Evolutionary conservation across 2,113 vertebrate species (phyloP), one percentile per base, ranked within the genome.

Genomic region (Sapayoa aenigma): DNA sequence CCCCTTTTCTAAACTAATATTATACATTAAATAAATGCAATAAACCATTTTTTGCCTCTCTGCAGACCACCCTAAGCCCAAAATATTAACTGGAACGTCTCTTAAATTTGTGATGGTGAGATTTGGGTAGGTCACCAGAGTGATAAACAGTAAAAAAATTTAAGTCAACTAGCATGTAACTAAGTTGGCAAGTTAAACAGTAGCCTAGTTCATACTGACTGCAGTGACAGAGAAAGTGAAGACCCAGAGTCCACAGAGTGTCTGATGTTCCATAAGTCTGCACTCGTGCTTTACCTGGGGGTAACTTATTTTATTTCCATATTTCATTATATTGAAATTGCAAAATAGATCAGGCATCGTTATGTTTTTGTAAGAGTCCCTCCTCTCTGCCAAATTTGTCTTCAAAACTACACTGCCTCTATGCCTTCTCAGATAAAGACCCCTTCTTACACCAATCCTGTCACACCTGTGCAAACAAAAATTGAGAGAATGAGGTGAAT

Each of bases 81-180:
- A 85, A 88, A 60, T 62, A 87, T 21, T 56, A 96, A 84, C 21
- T 11, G 17, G 30, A 72, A 22, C 11, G 87, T 81, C 80, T 85
- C 41, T 80, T 77, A 62, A 28, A 74, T 80, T 30, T 74, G 20
- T 71, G 37, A 75, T n/a, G 14, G 39, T 2, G 3, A 84, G 11
- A 88, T 47, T 67, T 62, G 42, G 12, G 16, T 59, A 89, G 75
- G 31, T 67, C 46, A 83, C 27, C 22, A 84, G n/a, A 86, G 16
- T 12, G 58, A 28, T 21, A 37, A 93, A 55, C 18, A 80, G 49
- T 53, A 71, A 74, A 76, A 74, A 74, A 16, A 67, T 67, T 56
- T 42, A 87, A 78, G 60, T 28, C 27, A 80, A 55, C 14, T 14
- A 37, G 3, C 53, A 62, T 18, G 63, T n/a, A 67, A 87, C 50